Percentiles rank a stretch among this genome's conserved stretches.
These are phyloP conservation scores for Poecilia picta DNA, from an alignment of 2,797 vertebrate genomes.

Conservation along the genomic window DNA sequence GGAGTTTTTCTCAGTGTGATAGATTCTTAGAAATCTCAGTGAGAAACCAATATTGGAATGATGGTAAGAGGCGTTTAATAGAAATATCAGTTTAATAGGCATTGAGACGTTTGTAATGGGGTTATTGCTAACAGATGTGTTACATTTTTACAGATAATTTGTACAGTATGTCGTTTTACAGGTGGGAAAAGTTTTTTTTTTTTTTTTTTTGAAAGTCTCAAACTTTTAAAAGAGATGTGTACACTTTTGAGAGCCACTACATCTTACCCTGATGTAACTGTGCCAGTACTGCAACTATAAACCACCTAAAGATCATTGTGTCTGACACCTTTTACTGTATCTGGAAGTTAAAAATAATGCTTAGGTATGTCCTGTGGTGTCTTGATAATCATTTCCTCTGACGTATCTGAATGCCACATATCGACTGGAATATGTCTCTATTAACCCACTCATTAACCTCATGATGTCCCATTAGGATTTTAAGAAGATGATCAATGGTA, in stretches of 20 bases:
- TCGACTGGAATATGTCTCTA: constrained; percentile 69
- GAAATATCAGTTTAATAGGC: not conserved
- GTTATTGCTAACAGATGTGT: not conserved
- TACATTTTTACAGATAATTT: not conserved
- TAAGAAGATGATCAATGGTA: constrained; percentile 53
- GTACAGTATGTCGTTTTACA: not conserved
- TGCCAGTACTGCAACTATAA: constrained; percentile 15
- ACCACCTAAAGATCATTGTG: constrained; percentile 7
- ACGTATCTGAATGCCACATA: constrained; percentile 75
- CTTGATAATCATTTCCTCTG: constrained; percentile 41
- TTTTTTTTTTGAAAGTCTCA: not conserved
- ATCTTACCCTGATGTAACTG: constrained; percentile 23
- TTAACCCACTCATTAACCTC: constrained; percentile 80
- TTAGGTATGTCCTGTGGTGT: constrained; percentile 37
- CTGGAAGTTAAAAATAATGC: constrained; percentile 33
- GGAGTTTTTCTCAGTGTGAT: not conserved
- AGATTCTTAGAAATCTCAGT: not conserved
- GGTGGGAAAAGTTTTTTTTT: not conserved
- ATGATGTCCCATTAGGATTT: constrained; percentile 50
- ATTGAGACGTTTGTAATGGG: not conserved
- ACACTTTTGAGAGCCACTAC: not conserved
- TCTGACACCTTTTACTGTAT: not conserved
- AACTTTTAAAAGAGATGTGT: not conserved
- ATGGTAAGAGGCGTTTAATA: not conserved
- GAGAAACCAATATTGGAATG: not conserved